phyloP scores from a whole-genome alignment of 2,113 vertebrate species.

The Leucoraja erinaceus region DNA sequence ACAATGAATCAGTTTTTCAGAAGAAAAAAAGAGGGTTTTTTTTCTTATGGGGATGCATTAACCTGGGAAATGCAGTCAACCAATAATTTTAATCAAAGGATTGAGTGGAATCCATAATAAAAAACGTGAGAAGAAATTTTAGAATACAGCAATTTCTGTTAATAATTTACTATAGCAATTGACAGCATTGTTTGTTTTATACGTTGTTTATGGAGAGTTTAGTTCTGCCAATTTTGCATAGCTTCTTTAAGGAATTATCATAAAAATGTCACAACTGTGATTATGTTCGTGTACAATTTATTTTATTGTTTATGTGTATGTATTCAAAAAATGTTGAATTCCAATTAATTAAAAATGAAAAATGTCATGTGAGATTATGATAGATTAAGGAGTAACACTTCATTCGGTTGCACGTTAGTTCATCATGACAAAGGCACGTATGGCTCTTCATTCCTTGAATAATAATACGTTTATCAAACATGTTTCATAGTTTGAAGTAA shows the following conservation, averaged over 20 bases:
- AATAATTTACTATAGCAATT: not conserved
- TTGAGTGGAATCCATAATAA: not conserved
- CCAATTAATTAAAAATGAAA: not conserved
- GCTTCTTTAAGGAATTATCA: not conserved
- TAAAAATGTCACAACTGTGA: not conserved
- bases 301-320: not conserved
- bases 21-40: not conserved
- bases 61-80: not conserved
- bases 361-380: not conserved
- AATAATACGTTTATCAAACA: not conserved
- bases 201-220: not conserved
- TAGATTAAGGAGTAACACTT: not conserved
- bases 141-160: not conserved
- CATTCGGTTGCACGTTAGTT: not conserved
- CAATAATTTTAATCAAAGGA: not conserved
- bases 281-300: not conserved
- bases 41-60: not conserved
- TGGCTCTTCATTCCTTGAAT: not conserved
- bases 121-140: not conserved
- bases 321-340: not conserved
- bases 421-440: not conserved
- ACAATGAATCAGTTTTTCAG: not conserved
- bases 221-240: not conserved
- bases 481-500: not conserved
- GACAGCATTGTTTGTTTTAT: not conserved